phyloP scores from a whole-genome alignment of 2,797 vertebrate species.

The Diplodus puntazzo region DNA sequence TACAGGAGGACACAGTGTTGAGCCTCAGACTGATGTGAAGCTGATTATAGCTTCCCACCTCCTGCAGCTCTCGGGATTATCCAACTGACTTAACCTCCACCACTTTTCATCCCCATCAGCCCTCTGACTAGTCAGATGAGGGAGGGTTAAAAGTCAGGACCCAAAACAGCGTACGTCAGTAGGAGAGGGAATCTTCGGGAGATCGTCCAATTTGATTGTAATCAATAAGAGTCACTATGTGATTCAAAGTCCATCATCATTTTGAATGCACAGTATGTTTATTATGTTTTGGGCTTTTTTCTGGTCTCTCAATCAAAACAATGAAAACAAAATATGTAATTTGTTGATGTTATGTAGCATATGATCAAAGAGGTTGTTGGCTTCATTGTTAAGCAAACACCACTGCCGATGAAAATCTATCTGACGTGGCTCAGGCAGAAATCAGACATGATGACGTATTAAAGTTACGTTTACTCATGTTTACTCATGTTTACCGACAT shows the following conservation, averaged over 20 bases:
- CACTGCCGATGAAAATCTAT: too few relatives aligned
- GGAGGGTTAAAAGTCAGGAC: constrained; percentile 52
- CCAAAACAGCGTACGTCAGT: constrained; percentile 21
- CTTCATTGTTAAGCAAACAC: too few relatives aligned
- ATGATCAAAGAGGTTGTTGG: too few relatives aligned
- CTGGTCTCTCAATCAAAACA: too few relatives aligned
- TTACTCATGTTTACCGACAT: too few relatives aligned
- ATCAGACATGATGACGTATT: too few relatives aligned
- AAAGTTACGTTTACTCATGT: too few relatives aligned
- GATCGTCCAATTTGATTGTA: background rate
- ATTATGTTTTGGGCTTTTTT: too few relatives aligned
- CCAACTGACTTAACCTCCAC: constrained; percentile 26
- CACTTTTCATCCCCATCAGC: constrained; percentile 27
- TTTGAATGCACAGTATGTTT: too few relatives aligned
- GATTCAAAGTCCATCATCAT: background rate
- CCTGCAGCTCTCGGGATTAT: constrained; percentile 33
- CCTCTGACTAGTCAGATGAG: constrained; percentile 42
- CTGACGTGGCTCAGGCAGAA: too few relatives aligned
- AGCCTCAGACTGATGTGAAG: constrained; percentile 45
- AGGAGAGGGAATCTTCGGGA: background rate
- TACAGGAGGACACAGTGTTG: constrained; percentile 42
- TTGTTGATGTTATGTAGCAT: too few relatives aligned
- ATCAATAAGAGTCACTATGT: background rate
- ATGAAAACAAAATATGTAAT: too few relatives aligned
- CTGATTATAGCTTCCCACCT: constrained; percentile 49